phyloP scores from a whole-genome alignment of 2,113 vertebrate species.

The Cheilinus undulatus region DNA sequence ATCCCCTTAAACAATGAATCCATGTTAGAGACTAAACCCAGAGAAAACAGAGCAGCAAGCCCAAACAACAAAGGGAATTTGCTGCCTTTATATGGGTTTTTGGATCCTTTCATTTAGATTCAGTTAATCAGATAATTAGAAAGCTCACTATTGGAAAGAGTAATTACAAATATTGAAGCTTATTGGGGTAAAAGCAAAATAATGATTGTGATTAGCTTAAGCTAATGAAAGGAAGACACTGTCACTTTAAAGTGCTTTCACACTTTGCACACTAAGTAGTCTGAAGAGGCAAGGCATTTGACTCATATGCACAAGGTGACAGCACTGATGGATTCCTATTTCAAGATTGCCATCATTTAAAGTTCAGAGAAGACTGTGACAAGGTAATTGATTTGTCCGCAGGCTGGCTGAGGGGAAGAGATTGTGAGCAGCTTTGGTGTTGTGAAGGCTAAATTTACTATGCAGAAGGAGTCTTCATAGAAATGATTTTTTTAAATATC shows the following conservation, averaged over 20 bases:
- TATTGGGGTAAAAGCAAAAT: constrained; percentile 14
- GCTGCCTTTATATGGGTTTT: constrained; percentile 32
- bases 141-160: neutral
- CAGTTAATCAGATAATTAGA: neutral
- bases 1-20: constrained; percentile 59
- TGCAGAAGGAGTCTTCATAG: constrained; percentile 1
- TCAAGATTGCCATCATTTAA: constrained; percentile 63
- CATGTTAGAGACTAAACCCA: constrained; percentile 73
- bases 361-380: constrained; percentile 46
- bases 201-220: constrained; percentile 14
- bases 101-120: neutral
- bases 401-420: neutral
- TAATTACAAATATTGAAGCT: neutral
- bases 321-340: constrained; percentile 59
- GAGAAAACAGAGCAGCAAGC: constrained; percentile 72
- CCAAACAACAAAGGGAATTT: constrained; percentile 40
- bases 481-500: constrained; percentile 22
- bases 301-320: constrained; percentile 57
- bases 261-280: constrained; percentile 42
- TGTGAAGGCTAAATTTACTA: constrained; percentile 29
- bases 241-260: constrained; percentile 54
- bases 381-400: constrained; percentile 43
- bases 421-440: neutral
- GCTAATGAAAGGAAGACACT: constrained; percentile 47
- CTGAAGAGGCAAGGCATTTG: constrained; percentile 49